Percentiles rank a stretch among this genome's conserved stretches.
Conservation (phyloP, 2,113 vertebrate genomes). For the Poecile atricapillus region DNA sequence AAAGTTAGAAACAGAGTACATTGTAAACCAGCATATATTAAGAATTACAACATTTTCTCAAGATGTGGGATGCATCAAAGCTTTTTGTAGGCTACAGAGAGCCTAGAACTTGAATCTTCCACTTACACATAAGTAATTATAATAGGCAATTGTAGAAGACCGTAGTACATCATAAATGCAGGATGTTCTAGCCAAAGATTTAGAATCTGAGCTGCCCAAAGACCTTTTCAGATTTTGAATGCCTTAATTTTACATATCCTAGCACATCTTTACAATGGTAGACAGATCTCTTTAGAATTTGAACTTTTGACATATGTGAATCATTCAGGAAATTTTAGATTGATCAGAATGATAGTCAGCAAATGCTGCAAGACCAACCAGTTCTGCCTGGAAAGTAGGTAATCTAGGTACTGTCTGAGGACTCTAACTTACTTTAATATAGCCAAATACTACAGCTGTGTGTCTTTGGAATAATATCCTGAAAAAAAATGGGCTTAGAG, state of each 20-base stretch:
- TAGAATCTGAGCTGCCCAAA: not conserved
- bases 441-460: not conserved
- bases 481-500: not conserved
- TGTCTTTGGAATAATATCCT: not conserved
- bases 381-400: not conserved
- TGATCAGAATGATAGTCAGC: not conserved
- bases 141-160: not conserved
- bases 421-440: not conserved
- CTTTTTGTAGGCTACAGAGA: not conserved
- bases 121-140: fast-evolving
- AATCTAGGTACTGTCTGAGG: not conserved
- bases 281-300: not conserved
- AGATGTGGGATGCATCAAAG: not conserved
- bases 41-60: not conserved
- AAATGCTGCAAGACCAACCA: not conserved
- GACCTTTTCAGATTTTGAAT: not conserved
- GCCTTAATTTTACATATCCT: not conserved
- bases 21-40: not conserved
- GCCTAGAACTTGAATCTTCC: not conserved
- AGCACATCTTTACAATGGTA: not conserved
- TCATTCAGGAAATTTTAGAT: not conserved
- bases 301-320: not conserved
- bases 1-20: not conserved
- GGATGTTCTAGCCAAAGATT: not conserved
- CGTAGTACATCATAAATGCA: not conserved